Evolutionary conservation across 2,888 invertebrate species (phyloP), one percentile per base, ranked within the genome.

Genomic region (Sphaeridia pumilis): DNA sequence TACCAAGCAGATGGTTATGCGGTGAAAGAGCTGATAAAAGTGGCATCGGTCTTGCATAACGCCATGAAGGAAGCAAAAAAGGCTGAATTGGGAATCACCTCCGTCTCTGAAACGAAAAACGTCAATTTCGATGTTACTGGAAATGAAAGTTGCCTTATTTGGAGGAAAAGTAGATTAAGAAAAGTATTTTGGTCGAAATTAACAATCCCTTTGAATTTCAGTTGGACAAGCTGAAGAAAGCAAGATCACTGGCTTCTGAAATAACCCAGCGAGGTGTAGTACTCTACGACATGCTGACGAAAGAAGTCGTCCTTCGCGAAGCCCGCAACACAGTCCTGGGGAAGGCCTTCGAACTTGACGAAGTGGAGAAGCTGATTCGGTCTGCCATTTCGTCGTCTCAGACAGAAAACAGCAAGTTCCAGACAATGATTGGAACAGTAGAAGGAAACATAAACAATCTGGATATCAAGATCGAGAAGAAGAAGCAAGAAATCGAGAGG

Each of bases 1-100:
- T 98, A 98, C 71, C 89, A 92, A 69, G 90, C 97, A 0, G 93
- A 97, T 67, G 90, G 93, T 0, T 87, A 90, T 70, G 88, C 95
- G 1, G 93, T 97, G 2, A 83, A 87, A 62, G 98, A 98, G 73
- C 71, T 98, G 65, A 77, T 97, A 52, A 95, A 95, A 73, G 84
- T 93, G 17, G 84, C 92, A 0, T 73, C 80, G 0, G 74, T 97
- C 46, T 74, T 98, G 41, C 87, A 90, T 56, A 77, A 84, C 35
- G 85, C 88, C 1, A 76, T 82, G 59, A 76, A 76, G 66, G 45
- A 72, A 66, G 55, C 65, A 56, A 49, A 63, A 27, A 57, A 57
- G 46, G 38, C 46, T 27, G 46, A 54, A 27, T 21, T 36, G 12
- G 51, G 53, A 26, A 51, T 54, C 38, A 52, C 41, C n/a, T 28